phyloP scores from a whole-genome alignment of 2,113 vertebrate genomes.

The Mirounga angustirostris region DNA sequence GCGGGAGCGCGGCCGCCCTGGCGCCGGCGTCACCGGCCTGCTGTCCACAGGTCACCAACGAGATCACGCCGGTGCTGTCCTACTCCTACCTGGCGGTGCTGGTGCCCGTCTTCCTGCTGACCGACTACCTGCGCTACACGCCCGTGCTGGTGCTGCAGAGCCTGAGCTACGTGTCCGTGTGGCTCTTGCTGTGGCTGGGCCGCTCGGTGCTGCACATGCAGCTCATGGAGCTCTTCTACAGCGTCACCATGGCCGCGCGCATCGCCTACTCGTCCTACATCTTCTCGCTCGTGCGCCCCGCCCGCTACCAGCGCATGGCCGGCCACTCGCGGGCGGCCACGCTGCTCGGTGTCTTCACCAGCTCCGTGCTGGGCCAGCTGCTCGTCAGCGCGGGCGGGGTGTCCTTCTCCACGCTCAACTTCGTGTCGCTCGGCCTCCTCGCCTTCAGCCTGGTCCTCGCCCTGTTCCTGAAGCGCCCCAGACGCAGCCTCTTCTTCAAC shows the following conservation, averaged over 20 bases:
- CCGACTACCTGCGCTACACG: conserved; percentile 95
- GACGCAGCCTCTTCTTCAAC: conserved; percentile 96
- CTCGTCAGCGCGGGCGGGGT: conserved; percentile 86
- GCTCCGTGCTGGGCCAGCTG: conserved; percentile 95
- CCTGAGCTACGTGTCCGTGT: conserved; percentile 93
- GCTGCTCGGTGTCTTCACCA: conserved; percentile 95
- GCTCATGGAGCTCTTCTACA: conserved; percentile 97
- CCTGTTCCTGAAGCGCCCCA: conserved; percentile 92
- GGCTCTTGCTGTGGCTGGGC: conserved; percentile 93
- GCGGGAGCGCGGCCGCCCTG: background rate
- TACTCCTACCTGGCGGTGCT: conserved; percentile 96
- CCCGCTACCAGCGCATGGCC: conserved; percentile 94
- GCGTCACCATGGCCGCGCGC: conserved; percentile 95
- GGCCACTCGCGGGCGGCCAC: conserved; percentile 93
- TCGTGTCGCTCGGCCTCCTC: conserved; percentile 92
- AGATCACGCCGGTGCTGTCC: conserved; percentile 94
- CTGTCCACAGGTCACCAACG: conserved; percentile 92
- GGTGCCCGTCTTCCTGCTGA: conserved; percentile 96
- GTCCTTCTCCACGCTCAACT: conserved; percentile 87
- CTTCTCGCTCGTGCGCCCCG: conserved; percentile 93
- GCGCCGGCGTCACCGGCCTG: background rate
- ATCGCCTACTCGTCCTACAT: conserved; percentile 99
- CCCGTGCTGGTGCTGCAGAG: conserved; percentile 95
- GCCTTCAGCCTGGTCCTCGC: conserved; percentile 90
- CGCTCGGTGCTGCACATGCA: conserved; percentile 92